These are phyloP conservation scores for Aegotheles bennettii DNA, from an alignment of 2,113 vertebrate genomes.

Conservation along the genomic window DNA sequence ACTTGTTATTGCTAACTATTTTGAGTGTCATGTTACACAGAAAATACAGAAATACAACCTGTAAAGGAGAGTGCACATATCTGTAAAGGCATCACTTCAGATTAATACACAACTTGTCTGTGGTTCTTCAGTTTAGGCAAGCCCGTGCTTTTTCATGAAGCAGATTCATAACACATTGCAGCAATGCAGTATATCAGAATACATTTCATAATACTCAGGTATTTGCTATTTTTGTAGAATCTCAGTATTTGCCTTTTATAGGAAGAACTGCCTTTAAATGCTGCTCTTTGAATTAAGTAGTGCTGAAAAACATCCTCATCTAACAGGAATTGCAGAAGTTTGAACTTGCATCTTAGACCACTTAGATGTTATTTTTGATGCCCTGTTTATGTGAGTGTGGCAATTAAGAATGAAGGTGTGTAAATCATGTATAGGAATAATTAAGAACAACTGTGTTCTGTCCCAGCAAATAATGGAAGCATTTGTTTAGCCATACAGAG, in stretches of 20 bases:
- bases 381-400: not conserved
- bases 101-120: not conserved
- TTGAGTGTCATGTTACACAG: not conserved
- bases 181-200: not conserved
- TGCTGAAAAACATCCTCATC: not conserved
- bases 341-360: not conserved
- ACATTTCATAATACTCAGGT: not conserved
- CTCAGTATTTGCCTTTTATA: not conserved
- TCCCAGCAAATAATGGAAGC: not conserved
- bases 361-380: not conserved
- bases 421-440: not conserved
- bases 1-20: not conserved
- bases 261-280: not conserved
- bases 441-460: not conserved
- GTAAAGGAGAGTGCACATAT: not conserved
- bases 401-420: not conserved
- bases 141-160: not conserved
- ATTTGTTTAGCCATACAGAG: not conserved
- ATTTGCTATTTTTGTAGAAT: not conserved
- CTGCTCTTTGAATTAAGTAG: not conserved
- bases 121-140: not conserved
- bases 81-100: not conserved
- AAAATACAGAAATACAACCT: not conserved
- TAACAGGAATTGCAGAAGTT: not conserved
- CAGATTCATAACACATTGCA: not conserved